Percentiles rank a stretch among this genome's conserved stretches.
These are phyloP conservation scores for Mactra quadrangularis DNA, from an alignment of 1,140 invertebrate species.

Conservation along the genomic window DNA sequence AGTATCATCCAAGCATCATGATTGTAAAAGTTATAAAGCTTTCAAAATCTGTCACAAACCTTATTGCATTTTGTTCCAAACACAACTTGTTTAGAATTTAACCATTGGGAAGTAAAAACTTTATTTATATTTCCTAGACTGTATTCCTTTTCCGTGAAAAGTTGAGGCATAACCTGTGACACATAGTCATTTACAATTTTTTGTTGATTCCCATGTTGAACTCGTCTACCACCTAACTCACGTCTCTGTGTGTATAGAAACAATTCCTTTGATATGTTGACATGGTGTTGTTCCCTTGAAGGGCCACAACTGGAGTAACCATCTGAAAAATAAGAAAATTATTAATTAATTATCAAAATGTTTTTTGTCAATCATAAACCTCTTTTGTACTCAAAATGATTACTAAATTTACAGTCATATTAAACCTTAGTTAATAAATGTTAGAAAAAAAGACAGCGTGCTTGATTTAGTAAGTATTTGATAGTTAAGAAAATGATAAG, in stretches of 20 bases:
- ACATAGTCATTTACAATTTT: constrained; percentile 69
- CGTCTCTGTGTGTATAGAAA: constrained; percentile 47
- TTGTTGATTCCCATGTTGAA: constrained; percentile 4
- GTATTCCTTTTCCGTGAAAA: constrained; percentile 80
- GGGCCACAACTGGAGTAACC: not conserved
- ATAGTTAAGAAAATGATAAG: too few relatives aligned
- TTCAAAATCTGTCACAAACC: too few relatives aligned
- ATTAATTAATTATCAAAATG: too few relatives aligned
- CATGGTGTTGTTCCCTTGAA: constrained; percentile 23
- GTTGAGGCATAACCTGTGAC: constrained; percentile 73
- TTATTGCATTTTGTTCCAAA: constrained; percentile 99
- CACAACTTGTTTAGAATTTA: constrained; percentile 96
- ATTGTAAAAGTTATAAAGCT: too few relatives aligned
- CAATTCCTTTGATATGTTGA: constrained; percentile 36
- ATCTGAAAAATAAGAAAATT: constrained; percentile 21
- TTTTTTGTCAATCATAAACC: too few relatives aligned
- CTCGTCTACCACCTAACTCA: not conserved
- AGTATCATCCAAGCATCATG: too few relatives aligned
- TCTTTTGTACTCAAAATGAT: too few relatives aligned
- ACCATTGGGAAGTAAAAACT: constrained; percentile 97
- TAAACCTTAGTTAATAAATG: too few relatives aligned
- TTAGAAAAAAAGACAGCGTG: too few relatives aligned
- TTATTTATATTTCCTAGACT: constrained; percentile 91
- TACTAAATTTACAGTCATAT: too few relatives aligned
- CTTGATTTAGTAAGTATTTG: too few relatives aligned